A percentile compares a stretch with the other conserved stretches of the same genome.
Evolutionary conservation across 1,140 invertebrate species (phyloP).

Genomic region (Trichoplusia ni): DNA sequence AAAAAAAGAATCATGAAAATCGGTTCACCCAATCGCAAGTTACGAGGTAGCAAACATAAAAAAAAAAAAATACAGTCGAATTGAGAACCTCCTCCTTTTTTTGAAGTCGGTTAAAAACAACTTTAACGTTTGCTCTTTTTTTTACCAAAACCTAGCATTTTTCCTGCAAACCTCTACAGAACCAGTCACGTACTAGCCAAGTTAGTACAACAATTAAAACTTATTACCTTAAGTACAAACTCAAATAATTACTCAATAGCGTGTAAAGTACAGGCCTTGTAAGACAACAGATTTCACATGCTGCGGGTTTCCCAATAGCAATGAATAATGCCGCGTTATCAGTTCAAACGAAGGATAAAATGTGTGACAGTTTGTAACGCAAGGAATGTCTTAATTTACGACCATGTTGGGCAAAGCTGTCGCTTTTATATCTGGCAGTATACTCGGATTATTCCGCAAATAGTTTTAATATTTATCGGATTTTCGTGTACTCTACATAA

Average conservation of each 20-base stretch:
- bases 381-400: background rate
- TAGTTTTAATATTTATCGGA: too few species aligned
- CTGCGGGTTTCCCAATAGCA: background rate
- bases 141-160: too few species aligned
- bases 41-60: too few species aligned
- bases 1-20: too few species aligned
- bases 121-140: too few species aligned
- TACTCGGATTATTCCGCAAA: background rate
- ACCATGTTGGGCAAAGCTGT: background rate
- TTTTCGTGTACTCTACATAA: too few species aligned
- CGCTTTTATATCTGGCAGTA: background rate
- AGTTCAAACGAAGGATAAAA: background rate
- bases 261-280: constrained; percentile 5
- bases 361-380: background rate
- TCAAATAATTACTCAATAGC: background rate
- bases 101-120: too few species aligned
- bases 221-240: constrained; percentile 2
- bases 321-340: constrained; percentile 1
- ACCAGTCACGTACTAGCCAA: background rate
- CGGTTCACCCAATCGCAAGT: too few species aligned
- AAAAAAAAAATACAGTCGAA: too few species aligned
- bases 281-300: constrained; percentile 10
- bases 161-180: too few species aligned
- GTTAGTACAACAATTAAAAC: background rate
- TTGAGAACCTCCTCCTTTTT: too few species aligned